phyloP scores from a whole-genome alignment of 2,113 vertebrate species.

The Rutilus rutilus region DNA sequence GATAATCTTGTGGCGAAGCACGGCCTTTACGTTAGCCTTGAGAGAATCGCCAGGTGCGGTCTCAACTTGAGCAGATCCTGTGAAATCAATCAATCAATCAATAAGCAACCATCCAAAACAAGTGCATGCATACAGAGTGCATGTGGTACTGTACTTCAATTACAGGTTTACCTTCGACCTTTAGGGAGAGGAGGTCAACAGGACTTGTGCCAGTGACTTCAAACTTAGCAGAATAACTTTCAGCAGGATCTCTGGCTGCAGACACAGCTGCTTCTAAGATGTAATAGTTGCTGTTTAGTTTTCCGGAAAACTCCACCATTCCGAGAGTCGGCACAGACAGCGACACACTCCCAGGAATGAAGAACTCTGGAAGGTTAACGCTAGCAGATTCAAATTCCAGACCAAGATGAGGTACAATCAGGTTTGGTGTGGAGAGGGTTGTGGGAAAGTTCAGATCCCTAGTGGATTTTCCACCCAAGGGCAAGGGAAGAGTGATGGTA shows the following conservation, averaged over 20 bases:
- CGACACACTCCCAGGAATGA: conserved; percentile 78
- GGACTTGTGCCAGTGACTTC: conserved; percentile 76
- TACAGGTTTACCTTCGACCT: conserved; percentile 79
- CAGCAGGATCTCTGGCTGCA: conserved; percentile 77
- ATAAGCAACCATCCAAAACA: conserved; percentile 61
- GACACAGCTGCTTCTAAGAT: conserved; percentile 81
- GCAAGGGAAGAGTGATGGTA: conserved; percentile 79
- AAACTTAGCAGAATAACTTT: conserved; percentile 75
- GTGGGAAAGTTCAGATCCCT: conserved; percentile 76
- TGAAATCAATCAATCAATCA: conserved; percentile 42
- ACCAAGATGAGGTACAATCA: conserved; percentile 79
- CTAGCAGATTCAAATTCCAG: conserved; percentile 76
- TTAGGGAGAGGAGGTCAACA: conserved; percentile 83
- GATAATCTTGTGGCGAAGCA: conserved; percentile 82
- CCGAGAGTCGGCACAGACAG: conserved; percentile 80
- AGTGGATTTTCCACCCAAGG: conserved; percentile 85
- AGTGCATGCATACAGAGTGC: neutral
- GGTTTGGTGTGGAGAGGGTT: conserved; percentile 73
- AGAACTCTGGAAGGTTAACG: conserved; percentile 80
- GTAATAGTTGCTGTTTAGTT: conserved; percentile 87
- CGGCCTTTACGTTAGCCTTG: conserved; percentile 71
- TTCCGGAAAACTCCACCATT: conserved; percentile 79
- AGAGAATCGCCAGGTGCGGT: conserved; percentile 68
- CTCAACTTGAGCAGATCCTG: conserved; percentile 82
- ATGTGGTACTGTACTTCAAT: neutral